Evolutionary conservation across 2,797 vertebrate species (phyloP), one percentile per base, ranked within the genome.

Genomic region (Poeciliopsis infans): DNA sequence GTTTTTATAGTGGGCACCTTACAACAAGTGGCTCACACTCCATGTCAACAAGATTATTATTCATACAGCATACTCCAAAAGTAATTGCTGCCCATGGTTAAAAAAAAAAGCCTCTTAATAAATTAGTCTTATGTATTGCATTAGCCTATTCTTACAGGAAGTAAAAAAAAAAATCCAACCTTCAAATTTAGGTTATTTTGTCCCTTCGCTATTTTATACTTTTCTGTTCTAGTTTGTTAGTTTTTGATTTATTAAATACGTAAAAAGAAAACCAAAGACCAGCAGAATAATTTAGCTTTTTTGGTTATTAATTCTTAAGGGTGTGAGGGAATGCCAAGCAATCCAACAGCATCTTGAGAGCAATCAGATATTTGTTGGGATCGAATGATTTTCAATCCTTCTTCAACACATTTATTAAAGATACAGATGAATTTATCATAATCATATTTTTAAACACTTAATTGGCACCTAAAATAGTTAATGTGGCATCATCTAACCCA

Each of bases 1-100:
- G 69, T 78, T 80, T 87, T 71, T 80, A 86, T 88, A 72, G 77
- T 74, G 55, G 79, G 49, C 70, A 74, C 83, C 82, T 11, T 41
- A 41, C 64, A 86, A 39, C 79, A 53, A 43, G 33, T n/a, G 36
- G 25, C 23, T 16, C 13, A 46, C 41, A 28, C 25, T 70, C 41
- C 2, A 46, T 28, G 41, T 28, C 25, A 70, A 70, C 1, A 2
- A 45, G 43, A 70, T 46, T 28, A 45, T n/a, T 28, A 28, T 45
- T 70, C 25, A 70, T 45, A 70, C 43, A 45, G 23, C 15, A 0
- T 13, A 2, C 13, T 70, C 25, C 41, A 45, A 70, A 70, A 70
- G 10, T 28, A 46, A 70, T 70, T 28, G 41, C 68, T 15, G 25
- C 25, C 41, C 0, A 12, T 46, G 43, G 36, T 39, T 39, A 18